Conservation (phyloP, 2,797 vertebrate species). For the Gymnodraco acuticeps region DNA sequence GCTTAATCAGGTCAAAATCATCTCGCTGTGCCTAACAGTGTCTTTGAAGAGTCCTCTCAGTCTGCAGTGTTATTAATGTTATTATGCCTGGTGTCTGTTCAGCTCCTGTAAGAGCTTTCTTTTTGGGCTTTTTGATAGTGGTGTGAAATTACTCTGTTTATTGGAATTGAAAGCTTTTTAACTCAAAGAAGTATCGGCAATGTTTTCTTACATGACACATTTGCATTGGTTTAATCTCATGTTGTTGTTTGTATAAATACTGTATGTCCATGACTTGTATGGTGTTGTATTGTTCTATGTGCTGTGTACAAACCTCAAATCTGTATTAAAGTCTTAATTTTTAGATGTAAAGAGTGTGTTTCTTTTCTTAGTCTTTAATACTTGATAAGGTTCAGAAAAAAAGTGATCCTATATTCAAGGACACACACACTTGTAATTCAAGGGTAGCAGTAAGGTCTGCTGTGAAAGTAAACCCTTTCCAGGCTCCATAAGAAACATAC, state of each 20-base stretch:
- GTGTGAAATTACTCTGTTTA: conserved; percentile 60
- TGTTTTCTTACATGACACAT: conserved; percentile 43
- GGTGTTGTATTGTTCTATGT: conserved; percentile 70
- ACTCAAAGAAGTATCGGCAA: conserved; percentile 5
- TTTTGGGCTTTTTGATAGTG: conserved; percentile 63
- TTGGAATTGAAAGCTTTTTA: conserved; percentile 53
- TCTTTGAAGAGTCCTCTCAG: conserved; percentile 59
- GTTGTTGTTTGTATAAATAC: conserved; percentile 49
- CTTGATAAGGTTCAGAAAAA: neutral
- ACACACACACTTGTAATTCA: conserved; percentile 11
- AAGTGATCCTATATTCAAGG: conserved; percentile 3
- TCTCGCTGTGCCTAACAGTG: conserved; percentile 51
- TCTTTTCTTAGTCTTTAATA: neutral
- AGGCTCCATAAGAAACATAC: conserved; percentile 7
- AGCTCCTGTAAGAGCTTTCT: conserved; percentile 55
- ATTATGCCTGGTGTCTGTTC: conserved; percentile 72
- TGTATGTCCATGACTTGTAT: conserved; percentile 63
- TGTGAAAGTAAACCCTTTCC: conserved; percentile 15
- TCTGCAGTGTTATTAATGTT: conserved; percentile 61
- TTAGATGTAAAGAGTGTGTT: conserved; percentile 46
- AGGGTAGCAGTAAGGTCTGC: conserved; percentile 6
- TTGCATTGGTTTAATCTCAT: conserved; percentile 51
- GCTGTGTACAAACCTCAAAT: conserved; percentile 56
- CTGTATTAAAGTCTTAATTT: conserved; percentile 76
- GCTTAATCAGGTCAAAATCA: conserved; percentile 61